These are phyloP conservation scores for Tuta absoluta DNA, from an alignment of 2,888 invertebrate species.

Conservation along the genomic window DNA sequence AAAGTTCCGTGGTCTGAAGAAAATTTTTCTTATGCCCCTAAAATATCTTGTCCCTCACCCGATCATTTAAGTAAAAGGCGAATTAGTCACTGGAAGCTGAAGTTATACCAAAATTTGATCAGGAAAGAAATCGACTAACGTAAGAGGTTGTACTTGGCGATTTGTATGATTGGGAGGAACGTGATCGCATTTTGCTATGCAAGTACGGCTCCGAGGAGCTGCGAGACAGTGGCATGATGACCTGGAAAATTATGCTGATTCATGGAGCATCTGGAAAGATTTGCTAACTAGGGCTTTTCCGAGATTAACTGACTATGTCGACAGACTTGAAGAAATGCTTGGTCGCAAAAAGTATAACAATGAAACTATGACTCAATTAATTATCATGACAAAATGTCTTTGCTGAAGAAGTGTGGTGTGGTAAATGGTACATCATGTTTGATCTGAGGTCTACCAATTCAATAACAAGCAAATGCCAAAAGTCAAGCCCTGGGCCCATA, in stretches of 20 bases:
- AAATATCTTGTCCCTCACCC: too few relatives aligned
- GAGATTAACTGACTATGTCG: slow-evolving; percentile 38
- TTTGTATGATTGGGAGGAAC: slow-evolving; percentile 35
- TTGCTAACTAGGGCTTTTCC: slow-evolving; percentile 27
- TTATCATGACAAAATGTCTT: slow-evolving; percentile 36
- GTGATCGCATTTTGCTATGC: slow-evolving; percentile 32
- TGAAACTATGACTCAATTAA: slow-evolving; percentile 43
- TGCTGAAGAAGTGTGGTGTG: slow-evolving; percentile 33
- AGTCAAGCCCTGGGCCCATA: too few relatives aligned
- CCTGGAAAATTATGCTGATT: slow-evolving; percentile 36
- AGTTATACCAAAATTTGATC: slow-evolving; percentile 29
- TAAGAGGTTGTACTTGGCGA: slow-evolving; percentile 33
- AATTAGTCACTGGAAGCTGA: slow-evolving; percentile 19
- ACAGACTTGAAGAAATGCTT: slow-evolving; percentile 39
- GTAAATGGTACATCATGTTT: slow-evolving; percentile 32
- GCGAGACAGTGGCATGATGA: slow-evolving; percentile 41
- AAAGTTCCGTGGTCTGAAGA: neutral
- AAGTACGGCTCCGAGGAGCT: slow-evolving; percentile 36
- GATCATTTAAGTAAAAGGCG: neutral
- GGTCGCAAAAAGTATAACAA: slow-evolving; percentile 32
- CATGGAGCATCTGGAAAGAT: slow-evolving; percentile 41
- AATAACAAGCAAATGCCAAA: slow-evolving; percentile 30
- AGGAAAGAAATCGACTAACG: slow-evolving; percentile 22
- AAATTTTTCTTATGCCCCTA: slow-evolving; percentile 1
- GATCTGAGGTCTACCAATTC: slow-evolving; percentile 31